Conservation (phyloP, 2,888 invertebrate genomes). For the Brachyopa scutellaris region DNA sequence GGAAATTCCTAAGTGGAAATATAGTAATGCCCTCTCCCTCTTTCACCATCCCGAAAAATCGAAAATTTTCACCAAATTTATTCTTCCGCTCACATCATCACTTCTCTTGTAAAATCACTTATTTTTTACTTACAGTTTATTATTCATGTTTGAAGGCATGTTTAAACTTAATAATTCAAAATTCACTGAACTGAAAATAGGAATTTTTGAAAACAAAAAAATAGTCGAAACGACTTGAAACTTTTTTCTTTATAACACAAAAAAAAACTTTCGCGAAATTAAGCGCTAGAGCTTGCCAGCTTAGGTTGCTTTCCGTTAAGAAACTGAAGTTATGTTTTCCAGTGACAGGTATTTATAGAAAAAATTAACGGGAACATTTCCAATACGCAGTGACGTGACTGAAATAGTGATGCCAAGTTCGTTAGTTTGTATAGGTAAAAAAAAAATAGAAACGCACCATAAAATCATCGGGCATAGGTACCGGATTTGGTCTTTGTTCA, state of each 20-base stretch:
- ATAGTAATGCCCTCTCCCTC: conserved; percentile 9
- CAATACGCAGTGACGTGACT: background rate
- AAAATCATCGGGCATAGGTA: too few relatives aligned
- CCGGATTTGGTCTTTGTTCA: too few relatives aligned
- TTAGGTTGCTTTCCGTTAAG: conserved; percentile 57
- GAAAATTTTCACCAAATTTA: conserved; percentile 30
- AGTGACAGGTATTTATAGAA: conserved; percentile 59
- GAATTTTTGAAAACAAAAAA: conserved; percentile 31
- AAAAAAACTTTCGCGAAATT: conserved; percentile 63
- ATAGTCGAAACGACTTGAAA: conserved; percentile 15
- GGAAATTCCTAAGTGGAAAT: conserved; percentile 35
- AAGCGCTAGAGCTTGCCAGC: conserved; percentile 61
- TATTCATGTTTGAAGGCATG: conserved; percentile 82
- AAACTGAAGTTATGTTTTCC: conserved; percentile 69
- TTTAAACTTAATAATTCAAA: conserved; percentile 79
- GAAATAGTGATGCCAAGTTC: conserved; percentile 18
- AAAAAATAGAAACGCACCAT: too few relatives aligned
- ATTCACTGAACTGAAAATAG: conserved; percentile 75
- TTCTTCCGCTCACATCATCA: conserved; percentile 39
- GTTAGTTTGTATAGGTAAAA: too few relatives aligned
- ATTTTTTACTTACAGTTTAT: conserved; percentile 81
- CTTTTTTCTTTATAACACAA: conserved; percentile 28
- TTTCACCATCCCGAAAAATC: conserved; percentile 7
- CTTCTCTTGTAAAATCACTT: conserved; percentile 27
- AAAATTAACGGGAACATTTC: conserved; percentile 6